Evolutionary conservation across 2,113 vertebrate genomes (phyloP).

Genomic region (Rhabdornis inornatus): DNA sequence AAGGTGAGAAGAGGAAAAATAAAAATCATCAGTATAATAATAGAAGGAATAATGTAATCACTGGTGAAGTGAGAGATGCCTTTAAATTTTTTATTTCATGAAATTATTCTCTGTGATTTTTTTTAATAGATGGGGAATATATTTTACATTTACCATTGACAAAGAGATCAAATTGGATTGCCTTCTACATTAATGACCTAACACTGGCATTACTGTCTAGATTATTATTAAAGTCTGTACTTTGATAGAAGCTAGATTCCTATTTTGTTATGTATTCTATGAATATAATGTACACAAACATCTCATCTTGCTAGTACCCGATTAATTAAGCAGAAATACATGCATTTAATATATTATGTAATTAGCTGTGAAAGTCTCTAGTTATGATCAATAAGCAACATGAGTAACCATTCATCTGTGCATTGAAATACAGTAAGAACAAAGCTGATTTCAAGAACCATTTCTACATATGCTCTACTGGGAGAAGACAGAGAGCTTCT

Average conservation of each 20-base stretch:
- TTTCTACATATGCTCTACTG: neutral
- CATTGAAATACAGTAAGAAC: neutral
- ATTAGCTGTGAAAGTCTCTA: neutral
- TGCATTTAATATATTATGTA: neutral
- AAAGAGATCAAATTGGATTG: neutral
- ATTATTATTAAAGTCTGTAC: neutral
- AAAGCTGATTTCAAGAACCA: neutral
- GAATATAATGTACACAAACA: neutral
- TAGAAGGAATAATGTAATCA: neutral
- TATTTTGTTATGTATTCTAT: neutral
- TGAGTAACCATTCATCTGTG: neutral
- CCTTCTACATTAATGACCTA: neutral
- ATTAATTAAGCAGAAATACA: constrained; percentile 17
- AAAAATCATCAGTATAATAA: neutral
- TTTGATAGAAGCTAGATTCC: neutral
- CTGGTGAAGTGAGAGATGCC: neutral
- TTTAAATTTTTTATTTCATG: neutral
- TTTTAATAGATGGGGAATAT: neutral
- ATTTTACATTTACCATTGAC: neutral
- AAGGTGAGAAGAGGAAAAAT: neutral
- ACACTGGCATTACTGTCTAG: neutral
- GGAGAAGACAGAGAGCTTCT: neutral
- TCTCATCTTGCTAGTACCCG: neutral
- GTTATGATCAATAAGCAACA: neutral
- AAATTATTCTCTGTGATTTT: neutral